Evolutionary conservation across 2,113 vertebrate species (phyloP), one percentile per base, ranked within the genome.

Genomic region (Genyomyrus donnyi): DNA sequence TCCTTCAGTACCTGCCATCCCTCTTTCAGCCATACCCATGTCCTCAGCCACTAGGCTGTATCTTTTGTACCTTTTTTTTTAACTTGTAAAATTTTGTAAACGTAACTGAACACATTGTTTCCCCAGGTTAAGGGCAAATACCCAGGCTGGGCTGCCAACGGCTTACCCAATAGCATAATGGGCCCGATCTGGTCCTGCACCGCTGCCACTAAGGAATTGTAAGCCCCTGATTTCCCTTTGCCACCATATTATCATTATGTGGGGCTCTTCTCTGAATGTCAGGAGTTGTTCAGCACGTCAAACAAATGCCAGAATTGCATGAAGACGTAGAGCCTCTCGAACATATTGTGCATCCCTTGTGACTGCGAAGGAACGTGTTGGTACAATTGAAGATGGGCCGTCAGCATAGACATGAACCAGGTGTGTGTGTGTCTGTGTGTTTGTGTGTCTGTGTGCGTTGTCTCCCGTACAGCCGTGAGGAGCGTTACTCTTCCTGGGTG

Each of bases 401-500:
- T 6, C 80, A 15, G 21, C 66, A 3, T 24, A n/a, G 21, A 80
- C 15, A 19, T n/a, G 17, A 19, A 2, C 35, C 31, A 7, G 5
- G 8, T 2, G 2, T 46, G 7, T 46, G 7, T 6, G 2, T 46
- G 80, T 84, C 42, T 45, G 39, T 83, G 77, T 80, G 27, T 10
- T 3, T 31, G 10, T 91, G 2, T 91, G 35, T 2, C 45, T 31
- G 0, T 0, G 91, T 74, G 39, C n/a, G 80, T 85, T 1, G 17
- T 85, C 9, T 85, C 39, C 83, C 45, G 53, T 84, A 35, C 91
- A 99, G 98, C 92, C 96, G 97, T 48, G 95, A 97, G 15, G 95
- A 96, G 91, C 93, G 96, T 91, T 91, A 93, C 93, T 97, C 96
- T 0, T 95, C 93, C 90, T 98, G 97, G 97, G 97, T 97, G 88